These are phyloP conservation scores for Anguilla rostrata DNA, from an alignment of 2,113 vertebrate genomes.

Conservation along the genomic window DNA sequence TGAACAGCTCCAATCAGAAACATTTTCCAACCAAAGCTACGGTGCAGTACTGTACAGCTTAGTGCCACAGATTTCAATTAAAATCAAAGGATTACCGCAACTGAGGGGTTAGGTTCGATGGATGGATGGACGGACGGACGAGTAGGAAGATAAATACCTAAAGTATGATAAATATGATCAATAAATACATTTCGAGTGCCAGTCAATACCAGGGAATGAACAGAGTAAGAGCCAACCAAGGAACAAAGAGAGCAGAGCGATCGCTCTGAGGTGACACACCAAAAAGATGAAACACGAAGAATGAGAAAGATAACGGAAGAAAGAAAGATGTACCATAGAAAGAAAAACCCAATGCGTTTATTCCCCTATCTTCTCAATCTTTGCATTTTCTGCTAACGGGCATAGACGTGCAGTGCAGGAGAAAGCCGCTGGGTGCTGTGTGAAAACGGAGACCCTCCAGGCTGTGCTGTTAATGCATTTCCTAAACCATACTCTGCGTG, in stretches of 20 bases:
- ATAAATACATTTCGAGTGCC: not conserved
- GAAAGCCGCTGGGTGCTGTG: not conserved
- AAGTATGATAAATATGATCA: not conserved
- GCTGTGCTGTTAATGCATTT: not conserved
- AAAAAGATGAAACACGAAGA: not conserved
- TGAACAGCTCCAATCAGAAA: conserved; percentile 21
- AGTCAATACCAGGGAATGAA: not conserved
- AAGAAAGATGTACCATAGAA: not conserved
- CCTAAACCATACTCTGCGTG: too few relatives aligned
- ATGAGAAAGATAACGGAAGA: conserved; percentile 26
- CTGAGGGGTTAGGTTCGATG: not conserved
- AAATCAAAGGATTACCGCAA: not conserved
- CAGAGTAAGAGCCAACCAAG: not conserved
- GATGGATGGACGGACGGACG: not conserved
- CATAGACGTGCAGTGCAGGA: not conserved
- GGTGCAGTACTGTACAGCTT: conserved; percentile 25
- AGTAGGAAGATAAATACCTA: not conserved
- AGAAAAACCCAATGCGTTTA: conserved; percentile 29
- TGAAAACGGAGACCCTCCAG: not conserved
- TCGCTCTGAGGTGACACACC: not conserved
- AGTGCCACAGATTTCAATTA: not conserved
- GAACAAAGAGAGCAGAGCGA: not conserved
- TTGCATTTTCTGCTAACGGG: not conserved
- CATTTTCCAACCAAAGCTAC: conserved; percentile 7
- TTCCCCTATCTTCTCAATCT: conserved; percentile 22